These are phyloP conservation scores for Lepidocyrtoides sp. DNA, from an alignment of 2,888 invertebrate species.

Conservation along the genomic window DNA sequence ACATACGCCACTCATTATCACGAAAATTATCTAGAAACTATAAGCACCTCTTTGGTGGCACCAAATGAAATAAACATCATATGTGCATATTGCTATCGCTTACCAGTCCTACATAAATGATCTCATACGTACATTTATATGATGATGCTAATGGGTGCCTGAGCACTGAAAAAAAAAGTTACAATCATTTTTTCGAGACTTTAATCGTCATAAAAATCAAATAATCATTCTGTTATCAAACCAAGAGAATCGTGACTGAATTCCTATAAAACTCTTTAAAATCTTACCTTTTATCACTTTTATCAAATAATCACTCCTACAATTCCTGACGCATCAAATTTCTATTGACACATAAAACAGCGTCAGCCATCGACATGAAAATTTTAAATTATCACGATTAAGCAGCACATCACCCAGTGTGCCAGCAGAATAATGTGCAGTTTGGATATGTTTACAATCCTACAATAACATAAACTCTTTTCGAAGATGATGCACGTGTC, in stretches of 20 bases:
- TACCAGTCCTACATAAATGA: background rate
- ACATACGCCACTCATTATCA: conserved; percentile 23
- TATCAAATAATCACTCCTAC: conserved; percentile 78
- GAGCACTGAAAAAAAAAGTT: conserved; percentile 31
- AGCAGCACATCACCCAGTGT: conserved; percentile 14
- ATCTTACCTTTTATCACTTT: conserved; percentile 73
- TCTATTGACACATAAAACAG: conserved; percentile 81
- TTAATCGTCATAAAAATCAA: conserved; percentile 77
- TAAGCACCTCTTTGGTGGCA: conserved; percentile 1
- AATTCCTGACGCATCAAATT: conserved; percentile 79
- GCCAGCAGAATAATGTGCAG: conserved; percentile 31
- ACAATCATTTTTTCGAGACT: conserved; percentile 52
- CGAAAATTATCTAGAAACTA: conserved; percentile 19
- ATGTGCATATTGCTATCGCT: conserved; percentile 18
- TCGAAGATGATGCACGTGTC: conserved; percentile 62
- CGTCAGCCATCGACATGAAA: conserved; percentile 69
- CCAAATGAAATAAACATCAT: background rate
- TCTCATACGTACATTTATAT: too few species aligned
- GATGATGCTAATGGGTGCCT: conserved; percentile 27
- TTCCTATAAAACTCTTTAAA: conserved; percentile 74
- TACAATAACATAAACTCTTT: conserved; percentile 5
- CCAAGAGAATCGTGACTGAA: conserved; percentile 71
- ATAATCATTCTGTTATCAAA: conserved; percentile 69
- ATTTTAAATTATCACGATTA: conserved; percentile 77
- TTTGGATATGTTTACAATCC: conserved; percentile 57